Percentiles rank a stretch among this genome's conserved stretches.
Evolutionary conservation across 2,888 invertebrate species (phyloP).

Genomic region (Apomyelois bistriatella): DNA sequence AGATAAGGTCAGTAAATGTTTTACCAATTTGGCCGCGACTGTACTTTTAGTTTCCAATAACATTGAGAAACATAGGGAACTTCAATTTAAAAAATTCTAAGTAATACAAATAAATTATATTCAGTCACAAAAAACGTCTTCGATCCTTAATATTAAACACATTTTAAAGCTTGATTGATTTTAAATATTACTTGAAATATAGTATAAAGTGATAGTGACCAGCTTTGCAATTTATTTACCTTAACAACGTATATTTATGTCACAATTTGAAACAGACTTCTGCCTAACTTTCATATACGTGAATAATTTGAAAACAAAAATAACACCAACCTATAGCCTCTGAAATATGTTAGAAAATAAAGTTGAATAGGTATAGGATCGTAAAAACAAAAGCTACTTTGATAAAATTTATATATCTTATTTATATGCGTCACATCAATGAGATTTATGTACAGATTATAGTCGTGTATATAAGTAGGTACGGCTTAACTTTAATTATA

Average conservation of each 20-base stretch:
- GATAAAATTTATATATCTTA: too few species aligned
- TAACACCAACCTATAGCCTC: too few species aligned
- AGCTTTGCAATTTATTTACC: too few species aligned
- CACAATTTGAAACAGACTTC: too few species aligned
- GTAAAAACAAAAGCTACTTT: too few species aligned
- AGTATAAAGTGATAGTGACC: slow-evolving; percentile 3
- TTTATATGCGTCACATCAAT: neutral
- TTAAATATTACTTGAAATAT: slow-evolving; percentile 47
- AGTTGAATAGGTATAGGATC: too few species aligned
- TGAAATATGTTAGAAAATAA: too few species aligned
- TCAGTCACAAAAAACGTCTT: slow-evolving; percentile 41
- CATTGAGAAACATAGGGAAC: neutral
- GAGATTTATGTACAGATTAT: slow-evolving; percentile 16
- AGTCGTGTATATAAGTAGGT: too few species aligned
- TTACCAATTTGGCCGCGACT: neutral
- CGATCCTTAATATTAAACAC: slow-evolving; percentile 8
- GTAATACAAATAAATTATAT: slow-evolving; percentile 23
- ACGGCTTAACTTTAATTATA: too few species aligned
- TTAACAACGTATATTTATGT: too few species aligned
- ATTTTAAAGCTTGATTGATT: slow-evolving; percentile 72
- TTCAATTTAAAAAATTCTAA: neutral
- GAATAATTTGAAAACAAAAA: too few species aligned
- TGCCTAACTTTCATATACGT: too few species aligned
- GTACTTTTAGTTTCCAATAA: neutral
- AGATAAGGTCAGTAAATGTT: neutral